A percentile compares a stretch with the other conserved stretches of the same genome.
These are phyloP conservation scores for Scrobipalpa atriplicella DNA, from an alignment of 2,888 invertebrate species.

Conservation along the genomic window DNA sequence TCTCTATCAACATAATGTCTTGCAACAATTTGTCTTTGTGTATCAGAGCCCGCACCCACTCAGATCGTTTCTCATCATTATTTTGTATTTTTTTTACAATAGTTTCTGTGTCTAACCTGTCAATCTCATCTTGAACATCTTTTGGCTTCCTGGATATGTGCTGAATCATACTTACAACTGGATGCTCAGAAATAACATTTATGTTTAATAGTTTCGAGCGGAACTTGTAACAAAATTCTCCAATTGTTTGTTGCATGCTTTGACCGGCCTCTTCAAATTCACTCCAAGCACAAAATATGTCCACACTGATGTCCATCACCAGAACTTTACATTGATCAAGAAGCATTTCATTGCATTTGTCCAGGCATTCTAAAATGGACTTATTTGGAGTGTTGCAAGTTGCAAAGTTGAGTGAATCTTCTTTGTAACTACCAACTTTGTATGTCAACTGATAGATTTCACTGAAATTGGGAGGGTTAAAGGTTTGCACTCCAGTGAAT, in stretches of 20 bases:
- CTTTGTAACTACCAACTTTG: conserved; percentile 45
- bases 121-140: conserved; percentile 59
- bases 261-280: conserved; percentile 65
- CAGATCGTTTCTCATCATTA: conserved; percentile 46
- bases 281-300: conserved; percentile 75
- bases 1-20: conserved; percentile 49
- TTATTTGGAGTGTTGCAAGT: conserved; percentile 50
- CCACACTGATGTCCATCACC: conserved; percentile 69
- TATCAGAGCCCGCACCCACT: conserved; percentile 64
- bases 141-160: conserved; percentile 65
- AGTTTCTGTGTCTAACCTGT: conserved; percentile 47
- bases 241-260: conserved; percentile 66
- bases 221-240: conserved; percentile 64
- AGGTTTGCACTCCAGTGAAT: conserved; percentile 48
- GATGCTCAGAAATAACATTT: conserved; percentile 53
- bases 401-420: conserved; percentile 39
- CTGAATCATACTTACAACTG: conserved; percentile 61
- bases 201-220: conserved; percentile 48
- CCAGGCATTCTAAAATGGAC: conserved; percentile 52
- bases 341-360: conserved; percentile 54
- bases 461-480: conserved; percentile 44
- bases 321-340: conserved; percentile 61
- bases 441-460: conserved; percentile 59
- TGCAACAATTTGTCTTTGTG: conserved; percentile 57
- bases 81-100: conserved; percentile 59